Conservation (phyloP, 2,113 vertebrate species). For the Chrysemys picta region DNA sequence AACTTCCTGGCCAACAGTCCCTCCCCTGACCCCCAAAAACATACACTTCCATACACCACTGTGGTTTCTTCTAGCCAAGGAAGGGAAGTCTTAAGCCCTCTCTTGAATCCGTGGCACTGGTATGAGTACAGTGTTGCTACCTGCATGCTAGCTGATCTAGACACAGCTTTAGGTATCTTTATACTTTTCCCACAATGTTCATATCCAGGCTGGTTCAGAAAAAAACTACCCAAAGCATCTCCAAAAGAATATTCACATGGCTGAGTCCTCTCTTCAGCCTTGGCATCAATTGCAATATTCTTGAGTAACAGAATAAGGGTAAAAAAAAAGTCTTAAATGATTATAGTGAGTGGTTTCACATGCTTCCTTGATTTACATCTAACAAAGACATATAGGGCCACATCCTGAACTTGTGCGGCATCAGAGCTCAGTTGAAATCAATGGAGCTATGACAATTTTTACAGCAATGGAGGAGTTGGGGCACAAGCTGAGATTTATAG, state of each 20-base stretch:
- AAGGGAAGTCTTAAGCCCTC: neutral
- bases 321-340: neutral
- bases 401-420: neutral
- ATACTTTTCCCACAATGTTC: neutral
- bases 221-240: neutral
- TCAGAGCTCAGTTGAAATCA: neutral
- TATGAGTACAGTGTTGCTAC: neutral
- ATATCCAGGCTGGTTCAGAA: neutral
- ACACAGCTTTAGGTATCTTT: neutral
- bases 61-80: fast-evolving
- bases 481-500: neutral
- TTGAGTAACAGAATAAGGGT: neutral
- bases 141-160: neutral
- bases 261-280: neutral
- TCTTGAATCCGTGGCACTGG: neutral
- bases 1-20: neutral
- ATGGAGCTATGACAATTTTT: neutral
- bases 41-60: neutral
- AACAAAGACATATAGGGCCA: neutral
- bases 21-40: neutral
- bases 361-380: neutral
- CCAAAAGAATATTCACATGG: neutral
- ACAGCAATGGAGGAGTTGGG: neutral
- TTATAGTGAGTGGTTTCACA: neutral
- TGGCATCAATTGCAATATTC: neutral